Conservation (phyloP, 2,113 vertebrate genomes). For the Lampris megalopsis region DNA sequence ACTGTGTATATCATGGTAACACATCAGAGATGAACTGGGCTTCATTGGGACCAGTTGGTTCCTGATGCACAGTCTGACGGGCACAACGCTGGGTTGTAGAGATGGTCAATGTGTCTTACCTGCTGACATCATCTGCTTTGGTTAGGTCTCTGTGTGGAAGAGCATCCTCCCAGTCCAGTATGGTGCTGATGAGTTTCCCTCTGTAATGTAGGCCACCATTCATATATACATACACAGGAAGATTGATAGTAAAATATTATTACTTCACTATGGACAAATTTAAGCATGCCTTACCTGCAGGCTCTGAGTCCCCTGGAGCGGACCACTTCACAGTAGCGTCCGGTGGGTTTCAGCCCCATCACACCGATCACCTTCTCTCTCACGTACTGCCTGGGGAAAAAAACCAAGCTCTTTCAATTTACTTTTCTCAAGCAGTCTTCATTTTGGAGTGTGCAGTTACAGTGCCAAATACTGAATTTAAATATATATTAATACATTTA, state of each 20-base stretch:
- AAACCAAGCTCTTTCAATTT: conserved; percentile 10
- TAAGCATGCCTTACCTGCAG: conserved; percentile 86
- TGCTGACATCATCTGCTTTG: conserved; percentile 91
- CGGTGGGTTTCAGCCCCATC: conserved; percentile 96
- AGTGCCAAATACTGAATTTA: no score
- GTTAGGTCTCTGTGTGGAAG: conserved; percentile 91
- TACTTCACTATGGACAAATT: no score
- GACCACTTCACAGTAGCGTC: conserved; percentile 89
- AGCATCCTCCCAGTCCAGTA: conserved; percentile 97
- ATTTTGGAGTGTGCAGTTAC: no score
- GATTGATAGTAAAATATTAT: no score
- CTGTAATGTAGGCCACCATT: conserved; percentile 68
- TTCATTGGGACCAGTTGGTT: no score
- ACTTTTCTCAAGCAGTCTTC: no score
- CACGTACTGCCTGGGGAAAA: conserved; percentile 89
- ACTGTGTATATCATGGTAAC: no score
- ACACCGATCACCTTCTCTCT: conserved; percentile 91
- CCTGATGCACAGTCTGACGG: no score
- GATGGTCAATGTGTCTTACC: conserved; percentile 74
- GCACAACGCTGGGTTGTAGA: no score
- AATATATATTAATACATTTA: no score
- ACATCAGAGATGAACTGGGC: no score
- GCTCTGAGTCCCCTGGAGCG: conserved; percentile 92
- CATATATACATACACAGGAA: background rate
- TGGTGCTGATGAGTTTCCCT: conserved; percentile 92